Evolutionary conservation across 2,797 vertebrate genomes (phyloP), one percentile per base, ranked within the genome.

Genomic region (Mus spretus): DNA sequence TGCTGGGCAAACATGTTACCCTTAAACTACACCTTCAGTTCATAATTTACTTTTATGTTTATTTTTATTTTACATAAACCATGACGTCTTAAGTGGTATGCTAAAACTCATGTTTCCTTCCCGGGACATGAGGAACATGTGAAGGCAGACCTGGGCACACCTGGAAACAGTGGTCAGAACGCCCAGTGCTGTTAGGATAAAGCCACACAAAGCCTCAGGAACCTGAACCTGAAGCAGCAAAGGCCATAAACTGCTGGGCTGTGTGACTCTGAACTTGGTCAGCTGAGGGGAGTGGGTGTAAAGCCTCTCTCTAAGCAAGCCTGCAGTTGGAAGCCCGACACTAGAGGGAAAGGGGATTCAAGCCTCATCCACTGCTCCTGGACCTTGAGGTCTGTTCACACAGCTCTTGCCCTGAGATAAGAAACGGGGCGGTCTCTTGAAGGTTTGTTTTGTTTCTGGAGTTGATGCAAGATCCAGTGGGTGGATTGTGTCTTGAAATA

Each of bases 401-500:
- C 63, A 31, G 26, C 94, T 37, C 26, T 28, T 57, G 72, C 10
- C 72, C n/a, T 89, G 89, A 61, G 96, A 83, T 96, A 93, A 96
- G 96, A 82, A 94, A 81, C 3, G 0, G 44, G 47, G 65, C 55
- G 34, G 57, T 81, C 96, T 97, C 96, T 94, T 81, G 79, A 93
- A 96, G 90, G 83, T 91, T 92, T 96, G 94, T 83, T 93, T 93
- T 97, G 95, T 81, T 95, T 97, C 90, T 80, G 91, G 95, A 97
- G 94, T 89, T 86, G 94, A 89, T 86, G 37, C 83, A 91, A 96
- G 89, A 97, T 97, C 96, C 96, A 98, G 96, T 91, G 89, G 94
- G 97, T 34, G 88, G 92, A 78, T 74, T 44, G 19, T 87, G 37
- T 91, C 97, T 97, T 97, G 97, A 98, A 97, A 97, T 94, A 97